phyloP scores from a whole-genome alignment of 2,888 invertebrate genomes.

The Pocota personata region DNA sequence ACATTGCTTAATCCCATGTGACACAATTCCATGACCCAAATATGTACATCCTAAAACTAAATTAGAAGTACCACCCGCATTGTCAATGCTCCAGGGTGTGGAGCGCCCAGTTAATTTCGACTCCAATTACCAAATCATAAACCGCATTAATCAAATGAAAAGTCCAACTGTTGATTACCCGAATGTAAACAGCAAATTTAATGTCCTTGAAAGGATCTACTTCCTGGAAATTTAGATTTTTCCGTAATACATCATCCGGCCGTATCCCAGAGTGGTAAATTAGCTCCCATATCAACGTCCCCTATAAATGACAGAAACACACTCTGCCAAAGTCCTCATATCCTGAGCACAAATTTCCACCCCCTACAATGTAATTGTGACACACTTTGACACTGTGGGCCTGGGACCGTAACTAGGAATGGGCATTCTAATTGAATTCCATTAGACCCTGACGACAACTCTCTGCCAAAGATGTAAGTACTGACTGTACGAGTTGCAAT shows the following conservation, averaged over 20 bases:
- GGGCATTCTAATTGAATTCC: slow-evolving; percentile 46
- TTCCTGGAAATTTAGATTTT: slow-evolving; percentile 35
- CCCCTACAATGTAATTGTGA: slow-evolving; percentile 4
- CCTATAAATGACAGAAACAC: slow-evolving; percentile 38
- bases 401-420: background rate
- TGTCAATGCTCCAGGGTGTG: background rate
- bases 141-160: slow-evolving; percentile 55
- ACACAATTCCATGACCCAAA: background rate
- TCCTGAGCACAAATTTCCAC: slow-evolving; percentile 12
- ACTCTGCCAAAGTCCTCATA: slow-evolving; percentile 19
- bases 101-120: background rate
- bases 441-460: slow-evolving; percentile 33
- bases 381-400: background rate
- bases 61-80: background rate
- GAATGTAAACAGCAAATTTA: slow-evolving; percentile 7
- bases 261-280: slow-evolving; percentile 35
- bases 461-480: slow-evolving; percentile 8
- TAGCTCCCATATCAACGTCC: slow-evolving; percentile 30
- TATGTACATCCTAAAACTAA: slow-evolving; percentile 7
- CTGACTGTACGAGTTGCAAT: slow-evolving; percentile 1
- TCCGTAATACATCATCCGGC: slow-evolving; percentile 49
- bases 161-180: slow-evolving; percentile 48
- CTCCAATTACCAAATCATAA: slow-evolving; percentile 50
- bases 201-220: slow-evolving; percentile 26
- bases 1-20: background rate